Evolutionary conservation across 35 echinoderm and acorn worm species (phyloP).

Genomic region (Apostichopus parvimensis): DNA sequence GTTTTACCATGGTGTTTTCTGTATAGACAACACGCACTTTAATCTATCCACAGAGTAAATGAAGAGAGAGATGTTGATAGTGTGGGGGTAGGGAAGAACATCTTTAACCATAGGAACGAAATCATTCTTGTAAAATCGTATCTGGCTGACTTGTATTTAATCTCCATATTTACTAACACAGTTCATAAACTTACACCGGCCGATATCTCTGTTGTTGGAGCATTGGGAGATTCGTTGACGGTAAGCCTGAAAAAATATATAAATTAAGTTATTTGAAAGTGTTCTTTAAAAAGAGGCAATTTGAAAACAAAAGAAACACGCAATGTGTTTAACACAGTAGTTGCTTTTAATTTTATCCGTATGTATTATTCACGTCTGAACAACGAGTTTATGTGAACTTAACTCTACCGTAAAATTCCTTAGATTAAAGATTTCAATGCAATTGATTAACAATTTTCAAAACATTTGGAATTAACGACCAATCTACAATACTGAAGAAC

Average conservation of each 20-base stretch:
- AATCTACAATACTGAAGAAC: too few species aligned
- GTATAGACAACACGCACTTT: not conserved
- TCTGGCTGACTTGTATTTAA: not conserved
- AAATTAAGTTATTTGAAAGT: too few species aligned
- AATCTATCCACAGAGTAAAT: not conserved
- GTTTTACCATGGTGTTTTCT: not conserved
- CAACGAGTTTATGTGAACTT: too few species aligned
- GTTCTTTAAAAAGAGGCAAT: too few species aligned
- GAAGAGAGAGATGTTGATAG: not conserved
- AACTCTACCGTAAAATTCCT: too few species aligned
- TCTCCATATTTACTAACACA: conserved; percentile 15
- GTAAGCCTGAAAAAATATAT: conserved; percentile 4
- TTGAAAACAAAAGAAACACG: not conserved
- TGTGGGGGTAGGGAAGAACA: too few species aligned
- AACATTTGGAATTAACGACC: too few species aligned
- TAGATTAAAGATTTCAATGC: too few species aligned
- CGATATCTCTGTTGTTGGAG: conserved; percentile 52
- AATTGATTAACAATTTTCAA: too few species aligned
- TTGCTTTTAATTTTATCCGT: too few species aligned
- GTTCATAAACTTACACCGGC: conserved; percentile 60
- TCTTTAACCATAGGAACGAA: not conserved
- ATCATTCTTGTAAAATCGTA: not conserved
- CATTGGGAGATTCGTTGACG: conserved; percentile 63
- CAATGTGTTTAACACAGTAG: too few species aligned
- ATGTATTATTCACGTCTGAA: too few species aligned